phyloP scores from a whole-genome alignment of 1,140 invertebrate species.

The Diachasmimorpha longicaudata region DNA sequence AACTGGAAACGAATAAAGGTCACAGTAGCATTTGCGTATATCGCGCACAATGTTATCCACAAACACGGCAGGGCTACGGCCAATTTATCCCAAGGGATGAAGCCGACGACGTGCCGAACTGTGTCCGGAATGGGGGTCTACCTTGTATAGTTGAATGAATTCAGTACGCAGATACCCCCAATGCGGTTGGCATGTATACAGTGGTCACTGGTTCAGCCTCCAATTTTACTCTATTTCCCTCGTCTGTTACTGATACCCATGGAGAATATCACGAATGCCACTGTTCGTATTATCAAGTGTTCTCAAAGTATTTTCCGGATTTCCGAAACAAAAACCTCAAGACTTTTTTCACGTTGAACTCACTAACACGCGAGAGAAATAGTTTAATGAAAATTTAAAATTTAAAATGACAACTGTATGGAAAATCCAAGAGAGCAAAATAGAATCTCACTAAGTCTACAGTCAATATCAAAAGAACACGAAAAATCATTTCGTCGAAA shows the following conservation, averaged over 20 bases:
- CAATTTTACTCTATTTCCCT: neutral
- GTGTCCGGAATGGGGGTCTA: slow-evolving; percentile 40
- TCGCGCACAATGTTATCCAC: slow-evolving; percentile 58
- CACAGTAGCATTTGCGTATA: slow-evolving; percentile 39
- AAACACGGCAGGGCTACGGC: slow-evolving; percentile 55
- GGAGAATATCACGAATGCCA: neutral
- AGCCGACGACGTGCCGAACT: slow-evolving; percentile 39
- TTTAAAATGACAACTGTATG: too few relatives aligned
- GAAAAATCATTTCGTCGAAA: too few relatives aligned
- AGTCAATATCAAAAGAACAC: too few relatives aligned
- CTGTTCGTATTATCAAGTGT: neutral
- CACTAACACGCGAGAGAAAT: too few relatives aligned
- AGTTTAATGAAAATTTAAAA: too few relatives aligned
- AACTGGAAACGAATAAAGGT: slow-evolving; percentile 23
- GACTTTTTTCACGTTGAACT: too few relatives aligned
- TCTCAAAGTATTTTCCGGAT: neutral
- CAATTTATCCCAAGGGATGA: slow-evolving; percentile 61
- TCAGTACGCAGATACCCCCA: slow-evolving; percentile 45
- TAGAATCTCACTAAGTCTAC: too few relatives aligned
- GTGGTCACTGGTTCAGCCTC: slow-evolving; percentile 2
- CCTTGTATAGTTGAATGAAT: slow-evolving; percentile 59
- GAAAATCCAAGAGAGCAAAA: too few relatives aligned
- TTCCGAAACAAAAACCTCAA: too few relatives aligned
- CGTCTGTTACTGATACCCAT: neutral
- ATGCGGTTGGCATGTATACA: slow-evolving; percentile 35